Evolutionary conservation across 2,888 invertebrate genomes (phyloP).

Genomic region (Machimus rusticus): DNA sequence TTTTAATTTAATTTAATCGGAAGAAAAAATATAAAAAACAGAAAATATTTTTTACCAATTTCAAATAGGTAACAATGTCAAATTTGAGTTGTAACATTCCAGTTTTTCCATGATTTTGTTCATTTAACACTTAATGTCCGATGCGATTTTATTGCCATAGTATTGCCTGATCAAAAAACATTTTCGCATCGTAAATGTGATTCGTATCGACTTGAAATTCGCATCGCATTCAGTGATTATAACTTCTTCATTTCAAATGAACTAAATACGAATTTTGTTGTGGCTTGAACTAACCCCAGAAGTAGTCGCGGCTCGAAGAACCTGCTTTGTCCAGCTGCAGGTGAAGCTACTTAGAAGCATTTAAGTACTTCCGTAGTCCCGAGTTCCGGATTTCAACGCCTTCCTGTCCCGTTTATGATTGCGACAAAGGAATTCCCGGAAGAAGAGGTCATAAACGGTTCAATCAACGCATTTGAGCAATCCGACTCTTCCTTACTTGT

Average conservation of each 20-base stretch:
- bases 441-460: conserved; percentile 34
- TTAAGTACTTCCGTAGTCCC: conserved; percentile 13
- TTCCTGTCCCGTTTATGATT: conserved; percentile 22
- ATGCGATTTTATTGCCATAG: no score
- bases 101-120: no score
- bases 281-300: not conserved
- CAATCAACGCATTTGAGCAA: conserved; percentile 10
- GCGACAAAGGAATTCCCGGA: conserved; percentile 21
- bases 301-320: not conserved
- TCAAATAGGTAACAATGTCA: no score
- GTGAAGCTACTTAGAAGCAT: not conserved
- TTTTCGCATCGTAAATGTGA: no score
- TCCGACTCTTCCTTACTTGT: not conserved
- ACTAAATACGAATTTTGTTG: not conserved
- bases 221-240: no score
- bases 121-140: no score
- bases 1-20: no score
- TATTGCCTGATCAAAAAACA: no score
- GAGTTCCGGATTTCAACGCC: conserved; percentile 31
- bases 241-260: not conserved
- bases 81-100: no score
- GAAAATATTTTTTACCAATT: no score
- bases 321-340: not conserved
- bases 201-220: not conserved
- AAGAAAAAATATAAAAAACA: no score